Percentiles rank a stretch among this genome's conserved stretches.
Conservation (phyloP, 2,888 invertebrate species). For the Leucophenga maculata region DNA sequence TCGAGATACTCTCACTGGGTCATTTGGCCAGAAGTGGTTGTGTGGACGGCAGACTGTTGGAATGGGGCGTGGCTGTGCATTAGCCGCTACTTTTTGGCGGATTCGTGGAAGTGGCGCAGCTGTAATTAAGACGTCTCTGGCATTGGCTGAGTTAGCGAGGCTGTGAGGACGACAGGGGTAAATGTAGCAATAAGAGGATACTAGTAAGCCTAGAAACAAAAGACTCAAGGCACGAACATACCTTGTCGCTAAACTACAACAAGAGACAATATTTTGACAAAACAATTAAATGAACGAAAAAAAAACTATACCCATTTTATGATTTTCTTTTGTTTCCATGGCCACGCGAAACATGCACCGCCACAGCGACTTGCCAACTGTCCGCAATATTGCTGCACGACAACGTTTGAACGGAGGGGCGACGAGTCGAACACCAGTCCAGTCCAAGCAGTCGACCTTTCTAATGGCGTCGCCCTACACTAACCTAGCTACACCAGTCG, state of each 20-base stretch:
- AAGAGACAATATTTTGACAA: slow-evolving; percentile 18
- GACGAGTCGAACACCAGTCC: neutral
- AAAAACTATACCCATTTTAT: slow-evolving; percentile 8
- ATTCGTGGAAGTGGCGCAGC: slow-evolving; percentile 39
- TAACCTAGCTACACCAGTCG: neutral
- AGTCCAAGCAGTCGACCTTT: slow-evolving; percentile 48
- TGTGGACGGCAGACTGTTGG: neutral
- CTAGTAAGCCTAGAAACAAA: neutral
- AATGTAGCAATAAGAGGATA: neutral
- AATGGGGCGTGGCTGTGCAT: slow-evolving; percentile 51
- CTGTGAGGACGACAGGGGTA: slow-evolving; percentile 6
- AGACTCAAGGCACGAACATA: neutral
- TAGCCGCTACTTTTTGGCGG: slow-evolving; percentile 47
- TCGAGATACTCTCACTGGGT: slow-evolving; percentile 38
- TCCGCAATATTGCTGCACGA: slow-evolving; percentile 1
- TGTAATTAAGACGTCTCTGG: slow-evolving; percentile 54
- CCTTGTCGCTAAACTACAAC: neutral
- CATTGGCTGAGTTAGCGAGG: neutral
- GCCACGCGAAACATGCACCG: slow-evolving; percentile 45
- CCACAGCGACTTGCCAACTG: neutral
- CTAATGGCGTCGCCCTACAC: slow-evolving; percentile 42
- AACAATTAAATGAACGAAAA: slow-evolving; percentile 22
- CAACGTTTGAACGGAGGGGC: slow-evolving; percentile 29
- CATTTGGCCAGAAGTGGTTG: slow-evolving; percentile 33
- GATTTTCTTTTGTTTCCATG: slow-evolving; percentile 20